Evolutionary conservation across 2,888 invertebrate species (phyloP), one percentile per base, ranked within the genome.

Genomic region (Drosophila sordidula): DNA sequence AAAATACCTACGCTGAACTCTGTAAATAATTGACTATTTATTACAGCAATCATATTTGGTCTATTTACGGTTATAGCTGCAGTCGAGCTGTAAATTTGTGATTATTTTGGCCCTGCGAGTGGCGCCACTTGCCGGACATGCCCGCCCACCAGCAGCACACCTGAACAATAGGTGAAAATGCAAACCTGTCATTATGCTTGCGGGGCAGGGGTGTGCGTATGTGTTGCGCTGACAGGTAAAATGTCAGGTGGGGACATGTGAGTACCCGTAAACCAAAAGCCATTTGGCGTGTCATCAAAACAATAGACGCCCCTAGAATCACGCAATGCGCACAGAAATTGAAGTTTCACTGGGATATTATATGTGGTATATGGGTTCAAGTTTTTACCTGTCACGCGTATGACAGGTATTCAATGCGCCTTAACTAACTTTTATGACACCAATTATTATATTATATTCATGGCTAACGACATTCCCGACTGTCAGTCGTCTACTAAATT

Each of bases 391-490:
- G 88, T 81, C 88, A 81, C 63, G 59, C 61, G 44, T 47, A 70
- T 76, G 84, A 84, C 75, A 69, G 84, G 50, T 83, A 75, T 71
- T 70, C 77, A 74, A 70, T 82, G 70, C 55, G 67, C 59, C 67
- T 78, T 80, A 84, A 88, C 88, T 84, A 86, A 88, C 86, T 88
- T 83, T 82, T 78, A 76, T 87, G 84, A 76, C 86, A 80, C 79
- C 84, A 88, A 86, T 86, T 87, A 86, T 80, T 55, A 41, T 59
- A 57, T 57, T 39, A 65, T 45, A 47, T 52, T 61, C 52, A 49
- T 4, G 26, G 25, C 36, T 14, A 58, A 39, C 44, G 59, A 47
- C 46, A 45, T 39, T 57, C 68, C 32, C 57, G 46, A 36, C 38
- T 50, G 49, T 32, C 55, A 44, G 29, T 18, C 52, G 18, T 3